Percentiles rank a stretch among this genome's conserved stretches.
phyloP scores from a whole-genome alignment of 1,140 invertebrate species.

The Mylabris phalerata region DNA sequence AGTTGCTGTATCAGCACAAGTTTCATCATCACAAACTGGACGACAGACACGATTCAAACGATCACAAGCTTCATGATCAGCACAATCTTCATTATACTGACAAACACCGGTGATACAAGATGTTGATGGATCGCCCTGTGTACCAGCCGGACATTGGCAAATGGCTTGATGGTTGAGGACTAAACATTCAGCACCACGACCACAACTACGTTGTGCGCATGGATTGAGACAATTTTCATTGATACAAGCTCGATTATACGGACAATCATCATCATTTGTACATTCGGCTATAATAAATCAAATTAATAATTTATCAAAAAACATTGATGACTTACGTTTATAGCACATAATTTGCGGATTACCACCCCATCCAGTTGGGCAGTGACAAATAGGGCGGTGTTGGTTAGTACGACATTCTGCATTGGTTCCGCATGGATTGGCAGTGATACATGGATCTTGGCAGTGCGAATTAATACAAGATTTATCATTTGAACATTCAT shows the following conservation, averaged over 20 bases:
- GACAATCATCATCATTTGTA: constrained; percentile 72
- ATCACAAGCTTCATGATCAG: constrained; percentile 78
- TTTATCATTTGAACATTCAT: constrained; percentile 64
- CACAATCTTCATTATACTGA: constrained; percentile 84
- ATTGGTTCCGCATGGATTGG: constrained; percentile 70
- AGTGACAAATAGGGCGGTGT: constrained; percentile 73
- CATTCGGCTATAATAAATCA: constrained; percentile 63
- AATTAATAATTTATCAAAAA: not conserved
- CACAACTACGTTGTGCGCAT: constrained; percentile 63
- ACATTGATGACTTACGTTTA: constrained; percentile 61
- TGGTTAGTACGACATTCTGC: constrained; percentile 67
- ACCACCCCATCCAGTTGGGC: constrained; percentile 76
- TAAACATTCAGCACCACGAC: constrained; percentile 70
- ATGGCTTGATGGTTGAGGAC: constrained; percentile 67
- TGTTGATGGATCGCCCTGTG: constrained; percentile 72
- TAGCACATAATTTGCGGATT: constrained; percentile 80
- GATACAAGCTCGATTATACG: constrained; percentile 75
- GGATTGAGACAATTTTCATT: constrained; percentile 74
- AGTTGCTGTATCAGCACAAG: constrained; percentile 66
- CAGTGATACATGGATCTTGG: constrained; percentile 67
- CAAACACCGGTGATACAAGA: constrained; percentile 78
- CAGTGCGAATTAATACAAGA: constrained; percentile 74
- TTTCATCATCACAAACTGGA: constrained; percentile 69
- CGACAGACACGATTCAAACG: constrained; percentile 75
- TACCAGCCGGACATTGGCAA: constrained; percentile 76